Base-by-base conservation (phyloP, 2,888 invertebrate genomes). In the Carabus problematicus region DNA sequence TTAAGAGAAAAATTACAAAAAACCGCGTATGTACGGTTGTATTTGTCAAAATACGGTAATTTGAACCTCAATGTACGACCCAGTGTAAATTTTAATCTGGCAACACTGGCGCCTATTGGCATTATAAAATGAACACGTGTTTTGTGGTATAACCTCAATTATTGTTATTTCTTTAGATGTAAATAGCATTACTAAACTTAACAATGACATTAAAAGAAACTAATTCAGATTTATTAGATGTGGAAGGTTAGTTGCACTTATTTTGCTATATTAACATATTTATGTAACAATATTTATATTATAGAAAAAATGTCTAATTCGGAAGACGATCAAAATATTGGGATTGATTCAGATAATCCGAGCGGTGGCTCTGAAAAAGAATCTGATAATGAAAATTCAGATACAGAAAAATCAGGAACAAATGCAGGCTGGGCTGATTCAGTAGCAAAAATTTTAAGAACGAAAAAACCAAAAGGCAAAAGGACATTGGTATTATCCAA, bases 341-440 rank as follows among this genome's bases (percentile, higher is more conserved):
- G 29, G 12, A 39, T 19, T 8, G 39, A 39, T 8, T 8, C 18
- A 39, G 12, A 19, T 39, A 39, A 56, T 6, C 19, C n/a, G 11
- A 29, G 29, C 11, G 18, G 16, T 39, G 39, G 29, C 16, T 68
- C 67, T 42, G 54, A 68, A 18, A 54, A 63, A 43, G 60, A 54
- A 64, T 56, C 56, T n/a, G 64, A 56, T 47, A 72, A 75, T 68
- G 71, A 80, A 41, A 78, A 79, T 1, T 76, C 77, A 71, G 72
- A 74, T 14, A 74, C 74, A 18, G 72, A 74, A 55, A 71, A 71
- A 70, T 72, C 29, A 29, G 29, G 56, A 70, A 84, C 84, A 0
- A 92, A 92, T 79, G 82, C 86, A 72, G 91, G 90, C 1, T 94
- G 94, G 94, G 94, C 92, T 1, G 90, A 94, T 81, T 93, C 91